Conservation (phyloP, 2,113 vertebrate species). For the Chlamydotis undulata region DNA sequence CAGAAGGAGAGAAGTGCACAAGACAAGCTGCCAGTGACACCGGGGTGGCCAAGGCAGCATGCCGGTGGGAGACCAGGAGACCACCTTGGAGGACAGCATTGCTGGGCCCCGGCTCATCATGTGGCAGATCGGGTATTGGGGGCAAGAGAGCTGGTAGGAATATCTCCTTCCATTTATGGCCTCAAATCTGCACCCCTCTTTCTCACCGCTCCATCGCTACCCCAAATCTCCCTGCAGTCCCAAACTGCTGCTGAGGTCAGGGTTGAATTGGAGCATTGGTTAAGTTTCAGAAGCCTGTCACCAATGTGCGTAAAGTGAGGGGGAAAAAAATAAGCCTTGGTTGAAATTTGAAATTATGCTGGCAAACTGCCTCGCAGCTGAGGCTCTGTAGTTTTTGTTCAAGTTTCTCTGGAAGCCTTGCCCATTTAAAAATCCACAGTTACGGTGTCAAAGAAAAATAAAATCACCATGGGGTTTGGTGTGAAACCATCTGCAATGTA, state of each 20-base stretch:
- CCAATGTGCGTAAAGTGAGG: background rate
- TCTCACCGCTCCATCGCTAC: background rate
- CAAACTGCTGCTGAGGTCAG: background rate
- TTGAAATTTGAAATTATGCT: conserved; percentile 21
- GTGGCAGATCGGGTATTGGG: accelerated
- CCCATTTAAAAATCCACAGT: conserved; percentile 12
- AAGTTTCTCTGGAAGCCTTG: conserved; percentile 8
- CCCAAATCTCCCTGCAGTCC: no score
- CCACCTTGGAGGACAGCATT: accelerated
- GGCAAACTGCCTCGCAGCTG: background rate
- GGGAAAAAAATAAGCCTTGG: background rate
- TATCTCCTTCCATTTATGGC: background rate
- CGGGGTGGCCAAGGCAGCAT: accelerated
- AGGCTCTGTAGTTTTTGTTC: background rate
- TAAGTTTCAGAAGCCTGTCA: background rate
- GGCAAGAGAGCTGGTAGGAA: background rate
- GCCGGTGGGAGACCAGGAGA: background rate
- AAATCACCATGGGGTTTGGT: background rate
- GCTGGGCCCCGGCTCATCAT: accelerated
- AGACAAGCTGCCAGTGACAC: accelerated
- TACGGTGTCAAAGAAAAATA: conserved; percentile 10
- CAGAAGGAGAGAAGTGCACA: background rate
- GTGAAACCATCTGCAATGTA: background rate
- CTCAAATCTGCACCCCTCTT: background rate
- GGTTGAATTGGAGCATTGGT: accelerated